Base-by-base conservation (phyloP, 1,140 invertebrate species). In the Tetragnatha versicolor region DNA sequence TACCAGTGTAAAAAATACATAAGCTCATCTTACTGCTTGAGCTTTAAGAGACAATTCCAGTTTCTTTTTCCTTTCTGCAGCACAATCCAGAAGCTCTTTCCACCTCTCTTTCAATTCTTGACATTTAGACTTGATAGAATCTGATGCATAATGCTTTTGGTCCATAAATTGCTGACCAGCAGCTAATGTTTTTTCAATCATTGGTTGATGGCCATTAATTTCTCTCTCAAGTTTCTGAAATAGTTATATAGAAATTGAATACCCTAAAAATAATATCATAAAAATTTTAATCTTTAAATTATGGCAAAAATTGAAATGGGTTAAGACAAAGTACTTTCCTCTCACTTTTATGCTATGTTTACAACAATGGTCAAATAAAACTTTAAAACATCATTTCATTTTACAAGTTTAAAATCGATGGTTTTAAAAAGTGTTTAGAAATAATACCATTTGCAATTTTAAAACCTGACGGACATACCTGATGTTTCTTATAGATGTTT, bases 401-500 rank as follows among this genome's bases (percentile, higher is more conserved):
- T n/a, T n/a, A n/a, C n/a, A n/a, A n/a, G n/a, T 45, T 45, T 45
- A 45, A 45, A 45, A 45, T 45, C 17, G 17, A 9, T 45, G 7
- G 17, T 9, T 45, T 45, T 17, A 45, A 45, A 45, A 9, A 45
- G 39, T 9, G 17, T 45, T 9, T 9, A 45, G 17, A 45, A 9
- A 17, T 45, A 45, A 45, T 17, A 45, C 17, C 7, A 45, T 45
- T 45, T 45, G 17, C 9, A 45, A 9, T 9, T n/a, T n/a, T n/a
- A n/a, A n/a, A n/a, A 45, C 9, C 39, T 45, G 7, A 45, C 0
- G 10, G n/a, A 35, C n/a, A 60, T 66, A 87, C 86, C 83, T 88
- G 93, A 85, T 98, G 96, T 86, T 98, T 98, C 86, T 98, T 98
- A 82, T 93, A 90, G 12, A 96, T 88, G 14, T 92, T 93, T 84